Conservation (phyloP, 1,140 invertebrate genomes). For the Pachyrhynchus sulphureomaculatus region DNA sequence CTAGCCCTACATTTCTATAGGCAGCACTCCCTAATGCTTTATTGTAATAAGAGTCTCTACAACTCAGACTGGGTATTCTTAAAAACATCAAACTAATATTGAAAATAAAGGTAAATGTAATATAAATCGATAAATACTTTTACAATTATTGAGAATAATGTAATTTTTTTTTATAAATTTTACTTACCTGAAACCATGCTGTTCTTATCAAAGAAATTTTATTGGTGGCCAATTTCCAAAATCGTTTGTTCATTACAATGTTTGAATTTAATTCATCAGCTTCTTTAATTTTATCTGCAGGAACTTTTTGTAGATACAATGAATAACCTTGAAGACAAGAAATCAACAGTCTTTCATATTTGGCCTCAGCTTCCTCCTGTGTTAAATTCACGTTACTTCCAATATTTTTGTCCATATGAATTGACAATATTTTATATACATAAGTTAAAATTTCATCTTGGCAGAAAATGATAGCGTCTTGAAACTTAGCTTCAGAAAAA, state of each 20-base stretch:
- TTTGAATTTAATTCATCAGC: constrained; percentile 55
- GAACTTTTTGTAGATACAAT: constrained; percentile 60
- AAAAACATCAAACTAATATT: too few species aligned
- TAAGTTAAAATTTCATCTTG: constrained; percentile 75
- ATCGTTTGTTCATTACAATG: constrained; percentile 63
- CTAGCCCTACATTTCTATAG: too few species aligned
- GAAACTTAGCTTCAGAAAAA: constrained; percentile 70
- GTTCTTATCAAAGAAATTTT: constrained; percentile 59
- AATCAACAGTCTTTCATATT: constrained; percentile 68
- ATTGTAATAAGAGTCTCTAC: too few species aligned
- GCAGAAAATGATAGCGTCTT: constrained; percentile 74
- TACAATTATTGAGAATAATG: too few species aligned
- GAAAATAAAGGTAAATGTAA: too few species aligned
- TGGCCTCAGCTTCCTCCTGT: constrained; percentile 71
- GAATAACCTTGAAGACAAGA: constrained; percentile 68
- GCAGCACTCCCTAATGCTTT: too few species aligned
- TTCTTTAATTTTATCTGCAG: constrained; percentile 55
- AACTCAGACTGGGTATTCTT: too few species aligned
- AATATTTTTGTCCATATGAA: constrained; percentile 65
- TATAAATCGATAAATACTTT: too few species aligned
- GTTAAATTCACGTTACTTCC: constrained; percentile 57
- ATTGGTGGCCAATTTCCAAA: constrained; percentile 71
- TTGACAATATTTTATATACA: constrained; percentile 68
- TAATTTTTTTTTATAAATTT: too few species aligned
- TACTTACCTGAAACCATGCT: constrained; percentile 69